Conservation (phyloP, 2,797 vertebrate species). For the Bovichtus variegatus region DNA sequence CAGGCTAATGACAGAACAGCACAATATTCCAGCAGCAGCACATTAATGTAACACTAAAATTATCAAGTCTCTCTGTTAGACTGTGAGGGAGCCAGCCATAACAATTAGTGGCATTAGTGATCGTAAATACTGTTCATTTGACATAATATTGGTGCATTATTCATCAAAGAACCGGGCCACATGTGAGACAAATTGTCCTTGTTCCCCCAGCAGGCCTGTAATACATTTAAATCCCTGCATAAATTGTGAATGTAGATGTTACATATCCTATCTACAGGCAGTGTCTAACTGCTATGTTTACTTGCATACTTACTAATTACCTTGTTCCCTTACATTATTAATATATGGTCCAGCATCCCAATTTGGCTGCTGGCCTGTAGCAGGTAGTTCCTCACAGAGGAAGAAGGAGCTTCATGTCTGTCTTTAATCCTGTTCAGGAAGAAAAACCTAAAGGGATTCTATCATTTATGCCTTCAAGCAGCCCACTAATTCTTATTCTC, state of each 20-base stretch:
- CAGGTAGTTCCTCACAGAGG: not conserved
- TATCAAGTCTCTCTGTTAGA: constrained; percentile 2
- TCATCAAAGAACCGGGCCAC: constrained; percentile 2
- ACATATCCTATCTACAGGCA: constrained; percentile 31
- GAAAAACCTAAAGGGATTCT: not conserved
- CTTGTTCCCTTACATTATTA: constrained; percentile 35
- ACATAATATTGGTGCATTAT: not conserved
- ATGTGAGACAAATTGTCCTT: constrained; percentile 15
- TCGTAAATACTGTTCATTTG: constrained; percentile 15
- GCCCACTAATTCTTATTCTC: constrained; percentile 15
- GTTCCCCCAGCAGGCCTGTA: constrained; percentile 20
- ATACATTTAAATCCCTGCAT: constrained; percentile 19
- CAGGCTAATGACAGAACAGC: constrained; percentile 33
- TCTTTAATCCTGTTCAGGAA: not conserved
- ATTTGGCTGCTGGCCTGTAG: constrained; percentile 24
- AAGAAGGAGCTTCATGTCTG: constrained; percentile 3
- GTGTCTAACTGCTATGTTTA: constrained; percentile 13
- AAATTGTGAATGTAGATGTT: constrained; percentile 37
- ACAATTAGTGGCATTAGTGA: not conserved
- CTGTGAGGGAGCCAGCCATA: constrained; percentile 12
- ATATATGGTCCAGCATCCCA: constrained; percentile 21
- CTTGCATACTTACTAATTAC: constrained; percentile 27
- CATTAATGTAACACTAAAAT: constrained; percentile 26
- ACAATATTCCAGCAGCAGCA: constrained; percentile 4
- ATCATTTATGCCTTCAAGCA: constrained; percentile 6